Evolutionary conservation across 2,113 vertebrate species (phyloP).

Genomic region (Ageneiosus marmoratus): DNA sequence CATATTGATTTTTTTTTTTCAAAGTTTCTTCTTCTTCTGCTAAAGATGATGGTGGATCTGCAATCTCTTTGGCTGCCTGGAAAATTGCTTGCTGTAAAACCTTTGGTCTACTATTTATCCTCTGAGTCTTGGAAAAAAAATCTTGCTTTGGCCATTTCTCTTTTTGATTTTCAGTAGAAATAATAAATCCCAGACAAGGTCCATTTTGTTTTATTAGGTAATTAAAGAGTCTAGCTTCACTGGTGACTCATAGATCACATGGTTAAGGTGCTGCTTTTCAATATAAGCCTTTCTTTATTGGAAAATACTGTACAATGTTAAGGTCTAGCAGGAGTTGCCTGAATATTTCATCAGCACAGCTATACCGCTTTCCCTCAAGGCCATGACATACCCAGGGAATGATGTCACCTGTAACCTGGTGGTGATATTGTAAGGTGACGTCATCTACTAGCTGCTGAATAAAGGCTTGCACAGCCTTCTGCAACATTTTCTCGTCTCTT

Average conservation of each 20-base stretch:
- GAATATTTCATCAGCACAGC: constrained; percentile 46
- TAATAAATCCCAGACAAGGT: constrained; percentile 10
- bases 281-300: neutral
- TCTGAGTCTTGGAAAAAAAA: constrained; percentile 23
- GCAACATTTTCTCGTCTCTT: neutral
- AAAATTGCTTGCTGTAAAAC: constrained; percentile 23
- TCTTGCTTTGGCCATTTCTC: neutral
- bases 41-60: neutral
- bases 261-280: neutral
- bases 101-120: constrained; percentile 38
- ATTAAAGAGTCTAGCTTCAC: neutral
- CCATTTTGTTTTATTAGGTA: constrained; percentile 20
- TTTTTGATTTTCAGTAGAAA: neutral
- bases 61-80: neutral
- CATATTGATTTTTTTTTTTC: too few relatives aligned
- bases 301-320: neutral
- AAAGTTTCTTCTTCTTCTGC: too few relatives aligned
- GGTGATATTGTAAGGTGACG: constrained; percentile 18
- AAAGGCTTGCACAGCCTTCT: neutral
- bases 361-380: constrained; percentile 19
- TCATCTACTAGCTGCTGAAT: constrained; percentile 39
- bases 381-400: constrained; percentile 40
- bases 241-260: neutral
- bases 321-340: neutral
- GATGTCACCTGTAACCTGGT: constrained; percentile 41